Evolutionary conservation across 2,113 vertebrate genomes (phyloP), one percentile per base, ranked within the genome.

Genomic region (Paralichthys olivaceus): DNA sequence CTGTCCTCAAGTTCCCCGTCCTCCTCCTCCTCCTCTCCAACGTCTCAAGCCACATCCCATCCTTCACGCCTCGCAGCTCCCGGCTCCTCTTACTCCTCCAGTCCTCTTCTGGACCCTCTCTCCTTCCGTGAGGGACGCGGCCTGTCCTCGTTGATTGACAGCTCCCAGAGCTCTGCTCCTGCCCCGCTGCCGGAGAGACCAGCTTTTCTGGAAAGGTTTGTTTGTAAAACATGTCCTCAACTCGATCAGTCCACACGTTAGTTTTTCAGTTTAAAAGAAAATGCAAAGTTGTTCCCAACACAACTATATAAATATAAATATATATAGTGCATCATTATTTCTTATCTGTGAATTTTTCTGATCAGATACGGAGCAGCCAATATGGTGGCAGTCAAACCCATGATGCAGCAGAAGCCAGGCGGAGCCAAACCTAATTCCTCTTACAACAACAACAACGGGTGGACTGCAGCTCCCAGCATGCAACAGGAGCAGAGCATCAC

Each of bases 371-470:
- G 95, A 2, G 88, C 92, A 0, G 94, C 96, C 69, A 97, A 96
- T 75, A 98, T 96, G 23, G 98, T 96, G 0, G 96, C 98, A 0
- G 96, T 99, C 26, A 95, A 96, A 75, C 98, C 98, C 7, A 99
- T 99, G 95, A 92, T 98, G 51, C 97, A 98, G 73, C 93, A 72
- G 62, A 66, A 74, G 59, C 91, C 87, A 0, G 69, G 81, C 0
- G 95, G 95, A 77, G 92, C 91, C 87, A 97, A 96, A 84, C 94
- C 95, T 26, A 98, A 96, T 90, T 94, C 96, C 77, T 97, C 96
- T 65, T 93, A 94, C 90, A 96, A 96, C 91, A 97, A 97, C 89
- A 98, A 96, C 90, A 92, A 89, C 2, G 95, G 95, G 45, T 59
- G 87, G n/a, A 72, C 80, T 26, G 84, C 91, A 81, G 91, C 87